Evolutionary conservation across 2,888 invertebrate genomes (phyloP).

Genomic region (Drosophila phalerata): DNA sequence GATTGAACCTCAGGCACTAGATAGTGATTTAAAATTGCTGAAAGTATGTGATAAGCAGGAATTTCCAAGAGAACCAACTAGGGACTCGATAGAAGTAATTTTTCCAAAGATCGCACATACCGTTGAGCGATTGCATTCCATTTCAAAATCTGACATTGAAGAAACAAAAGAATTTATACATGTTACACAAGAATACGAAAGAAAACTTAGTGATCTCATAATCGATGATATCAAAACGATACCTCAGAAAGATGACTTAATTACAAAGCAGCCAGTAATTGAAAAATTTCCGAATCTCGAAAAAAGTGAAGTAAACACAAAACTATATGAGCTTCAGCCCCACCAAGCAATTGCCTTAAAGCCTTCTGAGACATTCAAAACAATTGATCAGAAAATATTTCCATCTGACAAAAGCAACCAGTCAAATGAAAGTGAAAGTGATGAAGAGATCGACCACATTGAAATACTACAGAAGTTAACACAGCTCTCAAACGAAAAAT

Average conservation of each 20-base stretch:
- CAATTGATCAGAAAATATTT: conserved; percentile 30
- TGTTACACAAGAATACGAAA: conserved; percentile 48
- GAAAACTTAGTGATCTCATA: conserved; percentile 46
- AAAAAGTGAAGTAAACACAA: neutral
- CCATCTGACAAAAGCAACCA: conserved; percentile 35
- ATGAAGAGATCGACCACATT: conserved; percentile 53
- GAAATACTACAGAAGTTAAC: conserved; percentile 27
- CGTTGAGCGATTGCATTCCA: conserved; percentile 53
- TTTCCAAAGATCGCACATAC: conserved; percentile 63
- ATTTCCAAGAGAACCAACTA: conserved; percentile 63
- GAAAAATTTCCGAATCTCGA: conserved; percentile 58
- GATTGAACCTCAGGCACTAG: conserved; percentile 20
- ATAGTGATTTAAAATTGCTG: conserved; percentile 38
- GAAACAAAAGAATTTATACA: conserved; percentile 59
- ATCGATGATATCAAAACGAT: conserved; percentile 21
- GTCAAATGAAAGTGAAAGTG: conserved; percentile 62
- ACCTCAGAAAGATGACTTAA: conserved; percentile 6
- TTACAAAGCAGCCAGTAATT: neutral
- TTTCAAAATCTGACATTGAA: conserved; percentile 56
- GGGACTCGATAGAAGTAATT: conserved; percentile 20
- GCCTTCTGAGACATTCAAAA: neutral
- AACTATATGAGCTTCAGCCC: conserved; percentile 3
- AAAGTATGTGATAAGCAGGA: conserved; percentile 65
- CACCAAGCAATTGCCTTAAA: conserved; percentile 11
- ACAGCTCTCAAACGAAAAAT: conserved; percentile 24